Base-by-base conservation (phyloP, 2,113 vertebrate genomes). In the Rhea pennata region DNA sequence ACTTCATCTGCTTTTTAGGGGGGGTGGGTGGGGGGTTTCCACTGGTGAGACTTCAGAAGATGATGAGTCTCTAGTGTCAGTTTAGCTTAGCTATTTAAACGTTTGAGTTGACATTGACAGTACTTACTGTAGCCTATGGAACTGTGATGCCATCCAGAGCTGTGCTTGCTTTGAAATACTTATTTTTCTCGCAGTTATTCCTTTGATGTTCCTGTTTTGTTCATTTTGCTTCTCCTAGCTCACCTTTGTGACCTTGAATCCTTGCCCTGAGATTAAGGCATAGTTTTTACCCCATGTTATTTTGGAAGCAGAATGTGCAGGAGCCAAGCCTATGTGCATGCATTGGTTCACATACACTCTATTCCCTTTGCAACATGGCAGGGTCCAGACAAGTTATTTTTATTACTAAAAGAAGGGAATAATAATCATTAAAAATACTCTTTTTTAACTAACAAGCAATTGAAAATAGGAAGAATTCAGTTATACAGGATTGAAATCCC, bases 381-480 rank as follows among this genome's bases (percentile, higher is more conserved):
- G 48, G 84, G 87, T 93, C 87, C 92, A 95, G 90, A 90, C 90
- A 95, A 96, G 56, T 89, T 59, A 33, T 83, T 94, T 92, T 92
- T 72, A 67, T 29, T 84, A 7, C 59, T 65, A n/a, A 73, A 53
- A 1, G 9, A 70, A 79, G 84, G 71, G 69, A 85, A 50, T 71
- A 59, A 33, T 33, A 59, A 59, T 59, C 56, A 59, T 33, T 15
- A 33, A 59, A 17, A 64, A 12, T 24, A 54, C 29, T 83, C 29
- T 85, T 76, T 94, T 85, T 61, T 40, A 92, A 89, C 69, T 40
- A 59, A 73, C 1, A 20, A 84, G 67, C 84, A 61, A 61, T 64
- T 75, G 71, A 61, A 93, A 83, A 66, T 72, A 56, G 66, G 90
- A 91, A 90, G 50, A 73, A 73, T 80, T 91, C 64, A 80, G 51